Evolutionary conservation across 2,113 vertebrate genomes (phyloP).

Genomic region (Pedionomus torquatus): DNA sequence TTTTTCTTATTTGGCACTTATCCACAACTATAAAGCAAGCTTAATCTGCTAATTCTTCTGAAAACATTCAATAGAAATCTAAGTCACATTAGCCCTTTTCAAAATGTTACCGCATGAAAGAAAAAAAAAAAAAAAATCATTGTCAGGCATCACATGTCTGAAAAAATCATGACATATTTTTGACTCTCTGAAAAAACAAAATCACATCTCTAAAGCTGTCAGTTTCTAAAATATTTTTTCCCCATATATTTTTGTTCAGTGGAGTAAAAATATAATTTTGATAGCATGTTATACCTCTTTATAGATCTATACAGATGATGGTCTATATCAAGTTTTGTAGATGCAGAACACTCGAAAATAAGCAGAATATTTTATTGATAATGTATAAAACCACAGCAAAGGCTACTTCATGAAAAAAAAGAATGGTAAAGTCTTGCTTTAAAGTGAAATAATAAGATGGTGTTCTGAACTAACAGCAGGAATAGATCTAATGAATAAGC

Average conservation of each 20-base stretch:
- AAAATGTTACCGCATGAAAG: not conserved
- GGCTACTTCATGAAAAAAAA: not conserved
- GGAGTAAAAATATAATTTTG: not conserved
- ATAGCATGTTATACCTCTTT: not conserved
- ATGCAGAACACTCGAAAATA: not conserved
- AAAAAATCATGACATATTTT: not conserved
- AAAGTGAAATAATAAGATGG: not conserved
- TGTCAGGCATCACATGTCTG: not conserved
- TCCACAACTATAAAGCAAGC: not conserved
- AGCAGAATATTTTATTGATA: not conserved
- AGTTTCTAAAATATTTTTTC: not conserved
- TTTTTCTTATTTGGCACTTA: not conserved
- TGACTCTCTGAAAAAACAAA: not conserved
- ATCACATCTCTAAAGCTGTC: not conserved
- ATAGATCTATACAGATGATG: not conserved
- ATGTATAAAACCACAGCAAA: not conserved
- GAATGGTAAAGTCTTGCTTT: not conserved
- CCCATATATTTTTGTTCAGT: not conserved
- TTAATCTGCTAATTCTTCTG: slow-evolving; percentile 19
- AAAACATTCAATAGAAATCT: not conserved
- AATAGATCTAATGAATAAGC: not conserved
- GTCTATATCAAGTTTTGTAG: not conserved
- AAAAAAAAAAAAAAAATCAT: not conserved
- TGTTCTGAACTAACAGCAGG: not conserved
- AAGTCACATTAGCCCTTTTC: not conserved